Evolutionary conservation across 2,888 invertebrate genomes (phyloP), one percentile per base, ranked within the genome.

Genomic region (Diarsia mendica): DNA sequence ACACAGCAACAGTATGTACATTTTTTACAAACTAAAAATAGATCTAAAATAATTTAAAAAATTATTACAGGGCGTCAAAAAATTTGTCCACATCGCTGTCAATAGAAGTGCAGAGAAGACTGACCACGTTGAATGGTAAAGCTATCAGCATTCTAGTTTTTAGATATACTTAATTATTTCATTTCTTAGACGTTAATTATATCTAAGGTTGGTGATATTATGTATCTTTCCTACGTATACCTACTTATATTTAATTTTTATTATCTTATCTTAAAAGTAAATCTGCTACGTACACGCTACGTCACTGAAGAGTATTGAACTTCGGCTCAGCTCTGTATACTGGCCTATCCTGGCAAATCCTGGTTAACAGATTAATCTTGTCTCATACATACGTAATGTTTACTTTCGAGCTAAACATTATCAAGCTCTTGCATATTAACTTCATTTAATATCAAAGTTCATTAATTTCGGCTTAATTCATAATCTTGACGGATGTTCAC

Each of bases 281-380:
- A 79, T 72, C 75, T 69, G 72, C 87, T 88, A 90, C 91, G 90
- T 85, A 81, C 65, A 77, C 81, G 58, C 79, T 73, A 89, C 91
- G 91, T 91, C 91, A 91, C 82, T 69, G 68, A 76, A 81, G 89
- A 88, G 79, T 91, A 87, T 90, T 91, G 90, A 92, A 92, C 90
- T 85, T 88, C 75, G 75, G 88, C 86, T 90, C 83, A 88, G 70
- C 80, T 83, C 82, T 64, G 85, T 87, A 89, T 88, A 90, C 89
- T 88, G 53, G 46, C 80, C 84, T 74, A 70, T 80, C 82, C 80
- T 55, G 72, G 75, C 75, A 83, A 85, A 87, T 84, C 78, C 74
- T 83, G 82, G 85, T 83, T 84, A 86, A 87, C 84, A 80, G 80
- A 86, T 85, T 91, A 87, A 90, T 89, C 89, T 86, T 72, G 65